Evolutionary conservation across 2,888 invertebrate species (phyloP), one percentile per base, ranked within the genome.

Genomic region (Eupithecia dodoneata): DNA sequence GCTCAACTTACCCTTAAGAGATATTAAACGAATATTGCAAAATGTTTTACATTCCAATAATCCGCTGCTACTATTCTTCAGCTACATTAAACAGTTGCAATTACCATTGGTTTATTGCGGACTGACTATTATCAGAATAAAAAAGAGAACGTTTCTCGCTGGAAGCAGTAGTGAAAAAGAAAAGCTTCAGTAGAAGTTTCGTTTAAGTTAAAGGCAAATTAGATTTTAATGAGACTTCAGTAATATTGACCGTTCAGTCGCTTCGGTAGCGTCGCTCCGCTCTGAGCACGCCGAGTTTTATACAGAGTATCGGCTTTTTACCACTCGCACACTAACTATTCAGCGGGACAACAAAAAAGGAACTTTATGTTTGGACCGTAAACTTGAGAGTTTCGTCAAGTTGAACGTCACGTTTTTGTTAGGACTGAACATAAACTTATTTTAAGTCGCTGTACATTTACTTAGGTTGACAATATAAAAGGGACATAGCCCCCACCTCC

Each of bases 401-500:
- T 76, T 86, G 82, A 86, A 69, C 79, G 83, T 87, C 87, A 88
- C 88, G 86, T 88, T 85, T 83, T 81, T 79, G 75, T 76, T 73
- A 76, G 77, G 79, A 81, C 78, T 83, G 80, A 87, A 88, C 87
- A 88, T 90, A 90, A 91, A 91, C 86, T 91, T 90, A 88, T 88
- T 89, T 88, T 87, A 90, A 90, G 88, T 89, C 86, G 85, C 87
- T 87, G 85, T 91, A 90, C 87, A 87, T 89, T 88, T 88, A 89
- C 87, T 90, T 90, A 91, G 88, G 84, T 85, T 84, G 85, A 90
- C 87, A 88, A 88, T 87, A 90, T 88, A 89, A 89, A 91, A 88
- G 89, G 89, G 87, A 88, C 89, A 89, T 88, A 87, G 89, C 90
- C 85, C 81, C 81, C 83, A 81, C 88, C 91, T 87, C 91, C 90